Conservation (phyloP, 2,797 vertebrate genomes). For the Eulemur albifrons region DNA sequence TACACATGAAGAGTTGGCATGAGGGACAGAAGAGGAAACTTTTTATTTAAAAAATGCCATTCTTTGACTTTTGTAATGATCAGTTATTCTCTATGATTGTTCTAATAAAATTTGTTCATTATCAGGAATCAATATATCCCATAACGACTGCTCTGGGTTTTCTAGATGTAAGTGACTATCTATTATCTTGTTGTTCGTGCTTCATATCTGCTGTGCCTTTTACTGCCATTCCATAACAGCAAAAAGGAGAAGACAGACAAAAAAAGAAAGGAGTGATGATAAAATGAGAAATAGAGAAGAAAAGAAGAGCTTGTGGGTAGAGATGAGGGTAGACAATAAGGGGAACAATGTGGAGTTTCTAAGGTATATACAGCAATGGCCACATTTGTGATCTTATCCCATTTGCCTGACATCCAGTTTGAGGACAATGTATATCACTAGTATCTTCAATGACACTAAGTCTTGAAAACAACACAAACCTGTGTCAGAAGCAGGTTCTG, state of each 20-base stretch:
- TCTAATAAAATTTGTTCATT: not conserved
- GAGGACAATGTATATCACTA: not conserved
- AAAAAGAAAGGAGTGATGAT: not conserved
- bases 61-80: not conserved
- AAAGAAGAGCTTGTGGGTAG: not conserved
- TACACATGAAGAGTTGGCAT: not conserved
- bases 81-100: not conserved
- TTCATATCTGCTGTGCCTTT: not conserved
- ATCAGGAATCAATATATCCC: not conserved
- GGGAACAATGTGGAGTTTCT: not conserved
- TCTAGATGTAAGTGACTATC: not conserved
- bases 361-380: not conserved
- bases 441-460: not conserved
- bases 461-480: not conserved
- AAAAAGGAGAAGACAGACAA: not conserved
- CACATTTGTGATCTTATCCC: not conserved
- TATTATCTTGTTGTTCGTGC: not conserved
- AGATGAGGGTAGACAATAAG: not conserved
- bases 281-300: not conserved
- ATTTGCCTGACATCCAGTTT: not conserved
- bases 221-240: not conserved
- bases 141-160: not conserved
- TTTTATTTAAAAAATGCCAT: not conserved
- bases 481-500: not conserved
- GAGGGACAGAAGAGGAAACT: not conserved